Base-by-base conservation (phyloP, 2,113 vertebrate genomes). In the Sclerurus mexicanus region DNA sequence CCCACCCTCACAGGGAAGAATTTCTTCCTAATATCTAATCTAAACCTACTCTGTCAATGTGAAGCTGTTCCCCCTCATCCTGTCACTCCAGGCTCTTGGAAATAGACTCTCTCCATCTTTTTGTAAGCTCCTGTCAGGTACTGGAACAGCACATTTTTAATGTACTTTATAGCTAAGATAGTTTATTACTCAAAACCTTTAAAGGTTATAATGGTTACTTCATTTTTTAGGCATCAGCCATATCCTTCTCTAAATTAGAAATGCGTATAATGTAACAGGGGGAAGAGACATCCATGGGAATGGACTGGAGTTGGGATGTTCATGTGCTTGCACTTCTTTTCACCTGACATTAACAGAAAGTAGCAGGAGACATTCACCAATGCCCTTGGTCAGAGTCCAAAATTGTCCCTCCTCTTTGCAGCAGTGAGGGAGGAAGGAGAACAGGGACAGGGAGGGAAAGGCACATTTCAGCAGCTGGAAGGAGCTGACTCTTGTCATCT, bases 181-280 rank as follows among this genome's bases (percentile, higher is more conserved):
- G 96, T 90, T 92, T 67, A 71, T 82, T 60, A 71, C 35, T 69
- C 37, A 71, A 89, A 74, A 79, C 11, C 22, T 72, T 69, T 12
- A 33, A 86, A 93, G 72, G 52, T 79, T 53, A 56, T 59, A 76
- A 60, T 27, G 17, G 37, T 37, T 93, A 42, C 66, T 81, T 88
- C 55, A 44, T 25, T 91, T 71, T 93, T 46, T 28, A 67, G 82
- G 66, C 78, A 90, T 74, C 90, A 71, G 58, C 85, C 83, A 91
- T 14, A 6, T 44, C 35, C 42, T 64, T 35, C 66, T 49, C 78
- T 58, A 86, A 93, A 94, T 89, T 40, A 91, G 30, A 85, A 92
- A 62, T 47, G 46, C 28, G n/a, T 88, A 31, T 35, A 77, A 62
- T 64, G 47, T 46, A 86, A 80, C 21, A 58, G 49, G 28, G 24